These are phyloP conservation scores for Amia ocellicauda DNA, from an alignment of 2,113 vertebrate species.

Conservation along the genomic window DNA sequence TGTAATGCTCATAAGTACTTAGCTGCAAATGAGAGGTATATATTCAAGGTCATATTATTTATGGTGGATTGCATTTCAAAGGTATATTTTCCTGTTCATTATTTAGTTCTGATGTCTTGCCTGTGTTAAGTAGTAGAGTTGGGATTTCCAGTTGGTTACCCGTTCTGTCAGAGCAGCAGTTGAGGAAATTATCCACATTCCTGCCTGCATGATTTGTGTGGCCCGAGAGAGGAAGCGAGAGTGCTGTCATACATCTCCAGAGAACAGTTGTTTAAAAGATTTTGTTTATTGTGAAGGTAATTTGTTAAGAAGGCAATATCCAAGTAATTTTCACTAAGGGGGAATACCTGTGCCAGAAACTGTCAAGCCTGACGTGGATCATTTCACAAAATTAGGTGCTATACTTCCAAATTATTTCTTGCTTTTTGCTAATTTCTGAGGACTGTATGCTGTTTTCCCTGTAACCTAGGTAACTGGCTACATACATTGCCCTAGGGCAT, in stretches of 20 bases:
- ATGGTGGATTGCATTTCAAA: not conserved
- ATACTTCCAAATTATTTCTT: not conserved
- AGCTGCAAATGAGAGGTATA: not conserved
- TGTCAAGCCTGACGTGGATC: not conserved
- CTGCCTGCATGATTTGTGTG: constrained; percentile 51
- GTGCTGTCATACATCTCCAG: constrained; percentile 1
- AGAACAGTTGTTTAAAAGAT: no score
- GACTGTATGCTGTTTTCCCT: not conserved
- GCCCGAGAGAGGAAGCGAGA: not conserved
- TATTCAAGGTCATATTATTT: not conserved
- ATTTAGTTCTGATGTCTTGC: constrained; percentile 18
- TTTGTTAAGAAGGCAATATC: no score
- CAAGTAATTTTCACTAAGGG: no score
- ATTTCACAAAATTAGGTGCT: not conserved
- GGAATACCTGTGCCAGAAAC: not conserved
- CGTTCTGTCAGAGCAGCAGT: constrained; percentile 30
- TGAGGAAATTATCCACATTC: constrained; percentile 45
- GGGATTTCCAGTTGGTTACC: constrained; percentile 20
- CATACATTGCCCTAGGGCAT: constrained; percentile 1
- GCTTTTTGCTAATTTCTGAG: not conserved
- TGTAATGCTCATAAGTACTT: not conserved
- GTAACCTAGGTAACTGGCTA: constrained; percentile 3
- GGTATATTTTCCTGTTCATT: not conserved
- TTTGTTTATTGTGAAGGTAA: no score
- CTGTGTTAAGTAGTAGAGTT: constrained; percentile 18